A percentile compares a stretch with the other conserved stretches of the same genome.
These are phyloP conservation scores for Zonitis immaculata DNA, from an alignment of 2,888 invertebrate genomes.

Conservation along the genomic window DNA sequence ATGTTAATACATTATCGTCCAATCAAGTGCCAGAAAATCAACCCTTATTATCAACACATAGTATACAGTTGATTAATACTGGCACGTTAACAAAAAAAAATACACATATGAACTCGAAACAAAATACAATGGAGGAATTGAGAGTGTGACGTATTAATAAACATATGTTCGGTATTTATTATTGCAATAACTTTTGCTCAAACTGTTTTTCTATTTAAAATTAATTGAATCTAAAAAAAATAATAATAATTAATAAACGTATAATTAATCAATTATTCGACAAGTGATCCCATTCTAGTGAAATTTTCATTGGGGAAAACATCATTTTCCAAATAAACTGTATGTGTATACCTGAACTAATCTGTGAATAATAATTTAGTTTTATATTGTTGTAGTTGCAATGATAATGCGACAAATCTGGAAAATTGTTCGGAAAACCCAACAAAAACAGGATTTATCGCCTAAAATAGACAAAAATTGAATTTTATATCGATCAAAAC, in stretches of 20 bases:
- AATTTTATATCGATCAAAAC: too few relatives aligned
- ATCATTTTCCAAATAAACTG: constrained; percentile 1
- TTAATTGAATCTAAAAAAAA: too few relatives aligned
- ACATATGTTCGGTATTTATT: constrained; percentile 33
- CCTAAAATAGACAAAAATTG: too few relatives aligned
- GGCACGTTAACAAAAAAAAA: constrained; percentile 74
- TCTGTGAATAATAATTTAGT: constrained; percentile 33
- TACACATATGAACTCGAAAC: constrained; percentile 59
- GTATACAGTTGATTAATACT: constrained; percentile 73
- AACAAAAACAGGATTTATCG: too few relatives aligned
- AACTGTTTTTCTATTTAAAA: constrained; percentile 29
- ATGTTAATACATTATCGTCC: constrained; percentile 52
- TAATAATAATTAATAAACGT: too few relatives aligned
- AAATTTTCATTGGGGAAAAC: neutral
- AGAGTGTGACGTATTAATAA: constrained; percentile 70
- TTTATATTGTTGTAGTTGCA: neutral
- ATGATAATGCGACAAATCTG: neutral
- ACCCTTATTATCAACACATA: constrained; percentile 67
- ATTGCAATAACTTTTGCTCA: constrained; percentile 36
- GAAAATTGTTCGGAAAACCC: neutral
- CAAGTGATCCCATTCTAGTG: constrained; percentile 1
- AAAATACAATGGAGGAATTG: constrained; percentile 70
- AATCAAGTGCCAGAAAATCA: constrained; percentile 64
- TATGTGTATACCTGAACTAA: constrained; percentile 20
- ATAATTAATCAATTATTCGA: too few relatives aligned